Evolutionary conservation across 2,888 invertebrate genomes (phyloP).

Genomic region (Clunio marinus): DNA sequence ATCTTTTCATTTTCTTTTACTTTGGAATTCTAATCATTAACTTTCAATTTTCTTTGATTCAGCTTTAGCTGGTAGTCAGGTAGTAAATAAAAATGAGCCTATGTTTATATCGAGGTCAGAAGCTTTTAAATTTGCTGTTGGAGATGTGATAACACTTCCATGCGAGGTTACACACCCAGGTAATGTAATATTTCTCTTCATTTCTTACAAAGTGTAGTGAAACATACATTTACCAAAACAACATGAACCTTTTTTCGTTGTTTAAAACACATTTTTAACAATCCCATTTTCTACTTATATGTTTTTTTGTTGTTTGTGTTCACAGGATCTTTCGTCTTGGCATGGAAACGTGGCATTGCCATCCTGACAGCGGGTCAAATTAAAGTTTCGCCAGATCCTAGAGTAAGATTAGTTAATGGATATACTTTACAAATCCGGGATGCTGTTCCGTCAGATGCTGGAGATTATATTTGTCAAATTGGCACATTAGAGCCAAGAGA

Average conservation of each 20-base stretch:
- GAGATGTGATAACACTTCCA: slow-evolving; percentile 56
- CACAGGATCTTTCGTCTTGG: slow-evolving; percentile 54
- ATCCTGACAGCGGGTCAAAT: slow-evolving; percentile 57
- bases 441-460: slow-evolving; percentile 56
- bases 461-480: slow-evolving; percentile 59
- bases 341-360: slow-evolving; percentile 57
- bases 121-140: slow-evolving; percentile 56
- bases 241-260: not conserved
- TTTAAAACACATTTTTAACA: not conserved
- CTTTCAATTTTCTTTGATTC: slow-evolving; percentile 28
- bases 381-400: slow-evolving; percentile 56
- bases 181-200: slow-evolving; percentile 45
- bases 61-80: slow-evolving; percentile 41
- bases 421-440: slow-evolving; percentile 57
- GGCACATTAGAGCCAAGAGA: slow-evolving; percentile 56
- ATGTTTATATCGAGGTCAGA: slow-evolving; percentile 44
- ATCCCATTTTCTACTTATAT: slow-evolving; percentile 10
- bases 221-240: not conserved
- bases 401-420: slow-evolving; percentile 55
- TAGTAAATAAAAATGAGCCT: slow-evolving; percentile 41
- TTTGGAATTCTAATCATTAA: not conserved
- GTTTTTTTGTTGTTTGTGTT: not conserved
- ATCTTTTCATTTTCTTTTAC: slow-evolving; percentile 12
- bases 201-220: not conserved
- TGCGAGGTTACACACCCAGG: slow-evolving; percentile 58